Percentiles rank a stretch among this genome's conserved stretches.
phyloP scores from a whole-genome alignment of 2,797 vertebrate genomes.

The Clarias laeviceps region DNA sequence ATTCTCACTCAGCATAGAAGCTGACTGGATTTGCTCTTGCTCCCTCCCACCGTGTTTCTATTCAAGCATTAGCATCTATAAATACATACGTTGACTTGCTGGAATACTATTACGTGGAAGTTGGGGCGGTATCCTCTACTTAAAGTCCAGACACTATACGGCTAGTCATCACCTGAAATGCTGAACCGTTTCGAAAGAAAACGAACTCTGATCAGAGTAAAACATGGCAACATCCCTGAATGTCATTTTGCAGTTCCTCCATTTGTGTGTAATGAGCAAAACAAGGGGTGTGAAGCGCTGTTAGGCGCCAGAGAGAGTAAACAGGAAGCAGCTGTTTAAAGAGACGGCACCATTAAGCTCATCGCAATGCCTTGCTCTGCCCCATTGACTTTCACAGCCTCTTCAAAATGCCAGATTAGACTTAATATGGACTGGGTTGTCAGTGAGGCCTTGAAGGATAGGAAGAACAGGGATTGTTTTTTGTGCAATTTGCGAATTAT shows the following conservation, averaged over 20 bases:
- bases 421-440: slow-evolving; percentile 71
- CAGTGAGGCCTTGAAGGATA: slow-evolving; percentile 59
- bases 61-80: slow-evolving; percentile 33
- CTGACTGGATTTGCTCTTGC: slow-evolving; percentile 8
- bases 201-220: background rate
- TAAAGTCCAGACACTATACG: background rate
- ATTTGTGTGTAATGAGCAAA: slow-evolving; percentile 28
- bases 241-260: slow-evolving; percentile 15
- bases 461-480: slow-evolving; percentile 46
- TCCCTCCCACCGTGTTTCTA: slow-evolving; percentile 1
- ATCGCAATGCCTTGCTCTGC: slow-evolving; percentile 66
- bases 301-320: slow-evolving; percentile 63
- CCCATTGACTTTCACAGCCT: slow-evolving; percentile 71
- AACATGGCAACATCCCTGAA: slow-evolving; percentile 1
- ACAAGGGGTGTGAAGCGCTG: slow-evolving; percentile 45
- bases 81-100: slow-evolving; percentile 13
- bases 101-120: background rate
- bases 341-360: slow-evolving; percentile 70
- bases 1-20: slow-evolving; percentile 11
- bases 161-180: background rate
- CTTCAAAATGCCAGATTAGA: slow-evolving; percentile 73
- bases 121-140: background rate
- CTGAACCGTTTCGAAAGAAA: slow-evolving; percentile 14
- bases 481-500: slow-evolving; percentile 53
- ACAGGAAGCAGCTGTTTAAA: slow-evolving; percentile 68